Evolutionary conservation across 1,140 invertebrate species (phyloP).

Genomic region (Phymorhynchus buccinoides): DNA sequence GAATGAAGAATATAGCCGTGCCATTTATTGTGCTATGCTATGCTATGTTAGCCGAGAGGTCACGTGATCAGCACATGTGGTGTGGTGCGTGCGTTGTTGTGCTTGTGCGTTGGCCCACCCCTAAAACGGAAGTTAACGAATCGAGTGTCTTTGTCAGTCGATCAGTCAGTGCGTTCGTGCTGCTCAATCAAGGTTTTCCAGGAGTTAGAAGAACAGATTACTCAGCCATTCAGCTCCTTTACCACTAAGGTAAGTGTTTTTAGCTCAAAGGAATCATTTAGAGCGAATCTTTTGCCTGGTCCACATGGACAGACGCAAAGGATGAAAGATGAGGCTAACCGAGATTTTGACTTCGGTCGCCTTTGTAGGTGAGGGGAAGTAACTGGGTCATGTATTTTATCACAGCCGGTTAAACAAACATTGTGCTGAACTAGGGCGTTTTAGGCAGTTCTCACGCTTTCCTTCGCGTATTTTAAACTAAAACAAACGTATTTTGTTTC

Average conservation of each 20-base stretch:
- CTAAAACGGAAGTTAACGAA: constrained; percentile 39
- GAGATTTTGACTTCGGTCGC: neutral
- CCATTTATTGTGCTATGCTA: too few species aligned
- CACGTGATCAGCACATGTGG: constrained; percentile 36
- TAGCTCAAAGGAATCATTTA: neutral
- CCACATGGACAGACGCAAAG: constrained; percentile 40
- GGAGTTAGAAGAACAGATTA: neutral
- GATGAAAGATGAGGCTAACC: constrained; percentile 4
- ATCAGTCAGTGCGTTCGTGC: constrained; percentile 28
- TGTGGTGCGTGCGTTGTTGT: constrained; percentile 39
- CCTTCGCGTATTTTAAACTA: neutral
- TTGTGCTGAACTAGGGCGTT: neutral
- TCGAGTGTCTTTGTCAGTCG: constrained; percentile 38
- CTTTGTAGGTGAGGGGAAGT: constrained; percentile 20
- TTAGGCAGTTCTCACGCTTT: neutral
- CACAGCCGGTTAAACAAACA: neutral
- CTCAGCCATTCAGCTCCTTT: neutral
- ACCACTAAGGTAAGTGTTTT: neutral
- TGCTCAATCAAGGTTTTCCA: neutral
- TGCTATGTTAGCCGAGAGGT: constrained; percentile 24
- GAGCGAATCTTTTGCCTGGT: neutral
- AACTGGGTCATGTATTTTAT: constrained; percentile 26
- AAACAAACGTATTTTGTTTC: neutral
- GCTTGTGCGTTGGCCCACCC: constrained; percentile 31
- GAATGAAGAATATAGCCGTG: too few species aligned